These are phyloP conservation scores for Apis florea DNA, from an alignment of 1,140 invertebrate genomes.

Conservation along the genomic window DNA sequence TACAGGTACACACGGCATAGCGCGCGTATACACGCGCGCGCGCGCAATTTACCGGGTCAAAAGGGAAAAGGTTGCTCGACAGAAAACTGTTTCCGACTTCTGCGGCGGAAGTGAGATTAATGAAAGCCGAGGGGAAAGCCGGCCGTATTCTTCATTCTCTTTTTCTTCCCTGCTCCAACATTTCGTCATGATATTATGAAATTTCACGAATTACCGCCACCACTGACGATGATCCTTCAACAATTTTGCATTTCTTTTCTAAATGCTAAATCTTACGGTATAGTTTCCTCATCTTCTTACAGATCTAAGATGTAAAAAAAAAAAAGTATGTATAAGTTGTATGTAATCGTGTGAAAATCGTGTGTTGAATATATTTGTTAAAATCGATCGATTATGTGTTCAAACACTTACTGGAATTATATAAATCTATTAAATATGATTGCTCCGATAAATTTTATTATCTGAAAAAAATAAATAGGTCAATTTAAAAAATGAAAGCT, in stretches of 20 bases:
- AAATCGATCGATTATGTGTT: not conserved
- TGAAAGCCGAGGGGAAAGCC: slow-evolving; percentile 12
- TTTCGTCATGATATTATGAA: slow-evolving; percentile 9
- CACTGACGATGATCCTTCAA: not conserved
- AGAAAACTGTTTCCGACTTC: slow-evolving; percentile 29
- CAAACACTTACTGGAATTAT: not conserved
- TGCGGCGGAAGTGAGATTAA: slow-evolving; percentile 28
- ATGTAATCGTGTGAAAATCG: not conserved
- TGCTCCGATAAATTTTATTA: fast-evolving
- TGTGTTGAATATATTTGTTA: not conserved
- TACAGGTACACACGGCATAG: slow-evolving; percentile 18
- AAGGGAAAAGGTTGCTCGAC: not conserved
- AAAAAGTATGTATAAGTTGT: not conserved
- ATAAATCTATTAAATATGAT: not conserved
- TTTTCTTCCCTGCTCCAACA: not conserved
- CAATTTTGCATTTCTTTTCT: not conserved
- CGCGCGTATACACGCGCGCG: not conserved
- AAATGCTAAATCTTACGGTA: fast-evolving
- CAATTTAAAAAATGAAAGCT: not conserved
- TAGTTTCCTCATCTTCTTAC: fast-evolving
- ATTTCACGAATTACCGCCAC: slow-evolving; percentile 13
- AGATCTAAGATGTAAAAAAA: not conserved
- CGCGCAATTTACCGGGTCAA: slow-evolving; percentile 29
- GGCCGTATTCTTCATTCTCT: slow-evolving; percentile 1
- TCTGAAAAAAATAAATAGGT: not conserved